Conservation (phyloP, 1,140 invertebrate species). For the Drosophila micromelanica region DNA sequence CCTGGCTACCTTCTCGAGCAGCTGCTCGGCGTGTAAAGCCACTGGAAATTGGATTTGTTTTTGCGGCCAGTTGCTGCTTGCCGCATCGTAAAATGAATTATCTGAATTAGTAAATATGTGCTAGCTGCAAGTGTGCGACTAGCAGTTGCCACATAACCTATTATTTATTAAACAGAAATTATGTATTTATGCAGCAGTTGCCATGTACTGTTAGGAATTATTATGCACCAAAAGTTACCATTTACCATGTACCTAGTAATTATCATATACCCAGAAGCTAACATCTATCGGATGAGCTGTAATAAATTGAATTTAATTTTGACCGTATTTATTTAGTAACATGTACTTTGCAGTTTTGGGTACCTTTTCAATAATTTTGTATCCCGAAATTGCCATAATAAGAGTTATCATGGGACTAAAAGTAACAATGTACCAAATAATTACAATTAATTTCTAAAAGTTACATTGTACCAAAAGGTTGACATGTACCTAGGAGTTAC, state of each 20-base stretch:
- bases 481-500: background rate
- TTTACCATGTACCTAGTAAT: background rate
- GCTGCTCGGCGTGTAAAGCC: conserved; percentile 22
- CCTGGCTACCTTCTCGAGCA: conserved; percentile 18
- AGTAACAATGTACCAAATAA: background rate
- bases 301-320: too few relatives aligned
- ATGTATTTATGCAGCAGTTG: background rate
- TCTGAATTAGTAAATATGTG: conserved; percentile 1
- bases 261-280: background rate
- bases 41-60: conserved; percentile 56
- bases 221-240: background rate
- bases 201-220: background rate
- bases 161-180: too few relatives aligned
- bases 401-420: too few relatives aligned
- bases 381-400: too few relatives aligned
- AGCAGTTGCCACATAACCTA: background rate
- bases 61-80: conserved; percentile 16
- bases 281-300: too few relatives aligned
- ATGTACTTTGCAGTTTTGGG: too few relatives aligned
- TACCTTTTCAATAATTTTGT: too few relatives aligned
- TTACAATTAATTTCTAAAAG: background rate
- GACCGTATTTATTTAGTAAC: too few relatives aligned
- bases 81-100: conserved; percentile 61
- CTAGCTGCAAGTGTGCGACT: background rate
- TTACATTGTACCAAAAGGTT: background rate